Conservation (phyloP, 2,888 invertebrate species). For the Sinodicranocentrus sp. region DNA sequence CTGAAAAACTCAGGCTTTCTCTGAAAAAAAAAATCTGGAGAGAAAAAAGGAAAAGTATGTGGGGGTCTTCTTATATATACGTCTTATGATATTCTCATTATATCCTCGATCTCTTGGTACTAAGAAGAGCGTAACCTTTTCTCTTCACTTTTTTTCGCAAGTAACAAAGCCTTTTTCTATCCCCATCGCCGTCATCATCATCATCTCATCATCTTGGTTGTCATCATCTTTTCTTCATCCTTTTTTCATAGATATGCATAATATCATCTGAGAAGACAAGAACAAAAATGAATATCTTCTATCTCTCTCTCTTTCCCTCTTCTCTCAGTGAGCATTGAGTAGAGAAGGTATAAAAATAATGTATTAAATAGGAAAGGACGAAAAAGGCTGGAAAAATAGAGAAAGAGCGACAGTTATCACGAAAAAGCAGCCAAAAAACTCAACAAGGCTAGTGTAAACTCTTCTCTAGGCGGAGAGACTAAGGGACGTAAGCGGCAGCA, state of each 20-base stretch:
- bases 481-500: conserved; percentile 19
- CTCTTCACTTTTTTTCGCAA: conserved; percentile 27
- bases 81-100: conserved; percentile 19
- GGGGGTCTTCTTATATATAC: too few relatives aligned
- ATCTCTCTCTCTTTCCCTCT: conserved; percentile 20
- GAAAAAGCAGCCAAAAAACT: conserved; percentile 50
- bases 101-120: conserved; percentile 2
- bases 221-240: conserved; percentile 65
- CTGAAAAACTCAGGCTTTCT: conserved; percentile 35
- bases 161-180: conserved; percentile 55
- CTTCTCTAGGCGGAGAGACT: background rate
- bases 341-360: conserved; percentile 19
- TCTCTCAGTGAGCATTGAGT: conserved; percentile 34
- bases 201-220: conserved; percentile 63
- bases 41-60: background rate
- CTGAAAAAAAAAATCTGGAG: background rate
- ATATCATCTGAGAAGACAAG: conserved; percentile 40
- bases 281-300: conserved; percentile 46
- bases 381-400: background rate
- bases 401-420: conserved; percentile 56
- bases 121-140: conserved; percentile 41
- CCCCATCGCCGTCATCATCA: conserved; percentile 52
- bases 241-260: conserved; percentile 62
- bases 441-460: conserved; percentile 10
- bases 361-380: conserved; percentile 34